phyloP scores from a whole-genome alignment of 64 coral and sea anemone genomes.

The Montipora capricornis region DNA sequence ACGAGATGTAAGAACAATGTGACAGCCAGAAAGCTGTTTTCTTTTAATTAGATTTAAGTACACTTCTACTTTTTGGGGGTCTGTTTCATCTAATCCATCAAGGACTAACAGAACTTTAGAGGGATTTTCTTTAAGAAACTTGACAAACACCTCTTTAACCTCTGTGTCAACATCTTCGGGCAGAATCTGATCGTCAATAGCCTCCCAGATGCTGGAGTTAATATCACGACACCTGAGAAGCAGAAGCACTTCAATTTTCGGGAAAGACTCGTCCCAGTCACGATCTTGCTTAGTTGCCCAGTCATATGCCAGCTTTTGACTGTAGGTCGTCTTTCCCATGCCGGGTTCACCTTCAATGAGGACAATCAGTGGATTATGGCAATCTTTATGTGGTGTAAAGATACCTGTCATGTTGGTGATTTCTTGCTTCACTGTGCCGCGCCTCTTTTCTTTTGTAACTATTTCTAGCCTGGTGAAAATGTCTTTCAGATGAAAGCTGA shows the following conservation, averaged over 20 bases:
- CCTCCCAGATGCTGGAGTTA: conserved; percentile 9
- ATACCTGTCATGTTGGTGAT: background rate
- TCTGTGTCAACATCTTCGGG: conserved; percentile 37
- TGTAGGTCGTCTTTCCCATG: conserved; percentile 30
- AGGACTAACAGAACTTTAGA: conserved; percentile 41
- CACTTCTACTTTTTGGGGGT: background rate
- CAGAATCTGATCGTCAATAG: conserved; percentile 44
- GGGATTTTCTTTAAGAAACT: conserved; percentile 28
- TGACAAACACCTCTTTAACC: background rate
- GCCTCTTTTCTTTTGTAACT: background rate
- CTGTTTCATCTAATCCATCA: conserved; percentile 45
- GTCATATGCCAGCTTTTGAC: conserved; percentile 42
- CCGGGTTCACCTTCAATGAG: conserved; percentile 34
- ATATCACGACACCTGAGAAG: conserved; percentile 33
- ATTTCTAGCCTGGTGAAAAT: background rate
- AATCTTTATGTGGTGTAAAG: background rate
- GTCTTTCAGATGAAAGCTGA: conserved; percentile 2
- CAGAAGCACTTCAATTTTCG: conserved; percentile 30
- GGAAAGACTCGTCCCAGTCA: conserved; percentile 13
- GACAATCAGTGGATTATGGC: background rate
- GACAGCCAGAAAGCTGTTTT: background rate
- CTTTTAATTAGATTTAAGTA: background rate
- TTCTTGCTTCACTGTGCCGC: background rate
- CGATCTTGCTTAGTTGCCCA: conserved; percentile 28
- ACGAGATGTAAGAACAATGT: conserved; percentile 19